Evolutionary conservation across 37 sponge, comb jelly and placozoan species (phyloP), one percentile per base, ranked within the genome.

Genomic region (Trichoplax adhaerens): DNA sequence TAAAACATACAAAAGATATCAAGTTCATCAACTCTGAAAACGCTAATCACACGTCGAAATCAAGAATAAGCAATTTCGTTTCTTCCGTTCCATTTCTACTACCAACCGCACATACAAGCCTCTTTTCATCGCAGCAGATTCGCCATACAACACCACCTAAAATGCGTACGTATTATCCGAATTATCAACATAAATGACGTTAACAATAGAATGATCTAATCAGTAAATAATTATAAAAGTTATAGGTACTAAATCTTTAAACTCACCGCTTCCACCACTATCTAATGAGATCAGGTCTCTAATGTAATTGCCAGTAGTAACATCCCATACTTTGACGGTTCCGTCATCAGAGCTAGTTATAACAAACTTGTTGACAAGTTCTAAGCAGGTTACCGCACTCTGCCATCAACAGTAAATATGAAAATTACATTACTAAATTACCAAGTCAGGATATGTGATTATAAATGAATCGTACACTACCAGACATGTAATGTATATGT

Each of bases 1-100:
- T 29, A 29, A 29, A 29, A 29, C 29, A 29, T 29, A 29, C 29
- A 29, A 29, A 29, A 29, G 29, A 29, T 29, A 29, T 29, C 29
- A 29, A 29, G 29, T 29, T 29, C 29, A 29, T 29, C 29, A 29
- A 29, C 29, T 29, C 29, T 29, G 29, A 29, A 29, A 29, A 29
- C 29, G 29, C 29, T 29, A 29, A 29, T 29, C 29, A 29, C 29
- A 77, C 81, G 70, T 93, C 94, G 78, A 98, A 98, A 65, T 98
- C 94, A n/a, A 98, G 68, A 49, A 98, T 91, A 76, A 98, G 76
- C 68, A 98, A 80, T 84, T 87, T 93, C n/a, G 99, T 98, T 55
- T 98, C 99, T 78, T 98, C 99, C 57, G 89, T 90, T 2, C 99
- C 99, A 82, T 98, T 93, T 62, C 99, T 74, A 85, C 99, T 98